Conservation (phyloP, 2,113 vertebrate genomes). For the Cyprinodon tularosa region DNA sequence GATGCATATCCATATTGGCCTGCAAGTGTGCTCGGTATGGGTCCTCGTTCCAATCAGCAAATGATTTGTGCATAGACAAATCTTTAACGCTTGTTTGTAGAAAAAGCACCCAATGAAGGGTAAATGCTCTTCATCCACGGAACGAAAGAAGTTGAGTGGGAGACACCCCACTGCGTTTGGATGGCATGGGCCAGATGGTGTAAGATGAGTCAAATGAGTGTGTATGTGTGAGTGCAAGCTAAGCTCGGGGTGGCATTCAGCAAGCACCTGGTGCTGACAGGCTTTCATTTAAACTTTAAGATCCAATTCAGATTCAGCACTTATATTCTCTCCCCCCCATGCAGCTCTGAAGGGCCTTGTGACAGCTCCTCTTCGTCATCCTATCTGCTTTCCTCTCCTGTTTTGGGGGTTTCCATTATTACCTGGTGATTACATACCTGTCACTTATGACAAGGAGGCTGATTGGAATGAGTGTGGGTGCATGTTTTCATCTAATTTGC, state of each 20-base stretch:
- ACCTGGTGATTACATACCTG: constrained; percentile 73
- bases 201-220: constrained; percentile 46
- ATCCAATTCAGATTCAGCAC: constrained; percentile 58
- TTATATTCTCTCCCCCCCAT: constrained; percentile 22
- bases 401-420: constrained; percentile 48
- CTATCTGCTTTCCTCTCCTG: constrained; percentile 3
- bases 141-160: constrained; percentile 46
- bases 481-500: constrained; percentile 28
- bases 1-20: constrained; percentile 62
- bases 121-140: constrained; percentile 42
- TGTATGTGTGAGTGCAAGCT: constrained; percentile 21
- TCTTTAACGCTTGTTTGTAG: constrained; percentile 52
- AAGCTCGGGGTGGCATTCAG: constrained; percentile 55
- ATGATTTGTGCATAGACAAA: constrained; percentile 54
- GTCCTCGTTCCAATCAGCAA: constrained; percentile 58
- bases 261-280: constrained; percentile 71
- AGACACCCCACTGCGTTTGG: constrained; percentile 60
- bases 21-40: constrained; percentile 57
- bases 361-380: constrained; percentile 48
- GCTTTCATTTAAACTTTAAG: constrained; percentile 59
- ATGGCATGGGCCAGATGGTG: constrained; percentile 67
- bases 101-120: constrained; percentile 66
- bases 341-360: constrained; percentile 58
- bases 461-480: constrained; percentile 53
- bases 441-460: constrained; percentile 56